These are phyloP conservation scores for Chamaea fasciata DNA, from an alignment of 2,113 vertebrate genomes.

Conservation along the genomic window DNA sequence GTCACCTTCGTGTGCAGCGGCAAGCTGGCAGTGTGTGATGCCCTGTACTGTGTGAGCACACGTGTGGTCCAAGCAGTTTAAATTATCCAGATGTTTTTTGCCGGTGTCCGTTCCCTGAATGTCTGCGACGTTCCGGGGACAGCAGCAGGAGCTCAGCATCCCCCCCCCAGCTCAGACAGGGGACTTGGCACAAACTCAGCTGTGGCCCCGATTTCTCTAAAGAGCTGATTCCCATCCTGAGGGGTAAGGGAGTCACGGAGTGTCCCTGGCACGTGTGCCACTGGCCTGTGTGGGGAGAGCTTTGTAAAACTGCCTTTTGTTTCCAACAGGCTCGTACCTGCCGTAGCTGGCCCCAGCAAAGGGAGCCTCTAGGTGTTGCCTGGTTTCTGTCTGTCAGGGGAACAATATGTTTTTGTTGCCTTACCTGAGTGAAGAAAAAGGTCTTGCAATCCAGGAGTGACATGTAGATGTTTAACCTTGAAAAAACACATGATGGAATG, in stretches of 20 bases:
- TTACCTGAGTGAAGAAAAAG: background rate
- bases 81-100: background rate
- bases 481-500: background rate
- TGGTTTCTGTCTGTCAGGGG: background rate
- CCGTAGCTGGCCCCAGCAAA: background rate
- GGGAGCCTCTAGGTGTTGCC: slow-evolving; percentile 1
- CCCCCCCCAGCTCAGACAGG: background rate
- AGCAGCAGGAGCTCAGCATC: background rate
- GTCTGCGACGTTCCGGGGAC: accelerated
- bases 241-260: accelerated
- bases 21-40: background rate
- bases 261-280: background rate
- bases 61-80: background rate
- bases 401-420: background rate
- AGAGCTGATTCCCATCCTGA: background rate
- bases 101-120: background rate
- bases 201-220: accelerated
- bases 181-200: background rate
- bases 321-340: slow-evolving; percentile 22
- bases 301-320: background rate
- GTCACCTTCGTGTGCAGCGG: background rate
- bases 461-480: background rate
- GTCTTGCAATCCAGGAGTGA: background rate
- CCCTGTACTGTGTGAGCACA: background rate
- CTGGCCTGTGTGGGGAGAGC: background rate